A percentile compares a stretch with the other conserved stretches of the same genome.
phyloP scores from a whole-genome alignment of 2,113 vertebrate genomes.

The Heterochromis multidens region DNA sequence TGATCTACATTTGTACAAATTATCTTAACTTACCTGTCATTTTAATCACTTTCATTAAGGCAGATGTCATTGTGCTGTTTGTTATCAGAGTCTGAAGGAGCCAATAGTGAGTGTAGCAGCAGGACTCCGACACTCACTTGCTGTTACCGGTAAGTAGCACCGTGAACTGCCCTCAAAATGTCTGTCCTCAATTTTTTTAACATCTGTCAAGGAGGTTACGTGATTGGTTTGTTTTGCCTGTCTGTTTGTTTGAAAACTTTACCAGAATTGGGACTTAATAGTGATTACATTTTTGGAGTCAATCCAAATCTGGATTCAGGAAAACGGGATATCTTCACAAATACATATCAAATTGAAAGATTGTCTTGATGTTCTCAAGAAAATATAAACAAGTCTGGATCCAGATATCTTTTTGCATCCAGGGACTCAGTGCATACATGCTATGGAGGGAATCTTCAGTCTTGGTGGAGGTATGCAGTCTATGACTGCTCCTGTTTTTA shows the following conservation, averaged over 20 bases:
- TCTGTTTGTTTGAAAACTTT: neutral
- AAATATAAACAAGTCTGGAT: neutral
- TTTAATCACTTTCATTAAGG: neutral
- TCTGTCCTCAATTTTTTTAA: neutral
- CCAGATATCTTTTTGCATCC: neutral
- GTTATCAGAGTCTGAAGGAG: slow-evolving; percentile 77
- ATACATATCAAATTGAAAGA: neutral
- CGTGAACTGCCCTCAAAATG: neutral
- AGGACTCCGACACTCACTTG: slow-evolving; percentile 88
- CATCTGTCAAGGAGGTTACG: neutral
- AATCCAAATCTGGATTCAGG: neutral
- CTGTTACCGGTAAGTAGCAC: slow-evolving; percentile 77
- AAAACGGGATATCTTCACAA: neutral
- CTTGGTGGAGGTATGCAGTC: neutral
- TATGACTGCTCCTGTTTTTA: neutral
- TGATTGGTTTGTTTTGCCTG: neutral
- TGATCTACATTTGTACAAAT: neutral
- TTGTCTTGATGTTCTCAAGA: neutral
- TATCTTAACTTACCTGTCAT: neutral
- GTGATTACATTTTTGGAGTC: neutral
- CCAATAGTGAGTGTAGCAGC: slow-evolving; percentile 81
- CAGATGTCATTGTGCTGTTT: neutral
- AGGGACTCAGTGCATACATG: neutral
- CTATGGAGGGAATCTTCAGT: neutral
- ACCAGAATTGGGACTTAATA: neutral